Conservation (phyloP, 2,888 invertebrate genomes). For the Coenonympha glycerion region DNA sequence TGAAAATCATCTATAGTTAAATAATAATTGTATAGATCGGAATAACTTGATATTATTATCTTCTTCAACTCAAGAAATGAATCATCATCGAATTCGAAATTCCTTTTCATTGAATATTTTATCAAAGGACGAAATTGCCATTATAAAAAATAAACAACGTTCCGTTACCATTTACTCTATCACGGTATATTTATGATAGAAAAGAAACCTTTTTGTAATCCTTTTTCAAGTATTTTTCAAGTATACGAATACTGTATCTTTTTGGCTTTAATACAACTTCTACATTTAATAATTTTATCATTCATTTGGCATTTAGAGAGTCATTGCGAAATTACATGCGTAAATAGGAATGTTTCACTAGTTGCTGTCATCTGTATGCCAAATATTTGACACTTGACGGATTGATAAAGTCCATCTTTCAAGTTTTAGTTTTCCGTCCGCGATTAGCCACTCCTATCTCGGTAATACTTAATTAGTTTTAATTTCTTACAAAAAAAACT, state of each 20-base stretch:
- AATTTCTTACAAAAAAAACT: slow-evolving; percentile 40
- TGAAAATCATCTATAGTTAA: no score
- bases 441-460: slow-evolving; percentile 67
- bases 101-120: slow-evolving; percentile 36
- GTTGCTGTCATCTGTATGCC: slow-evolving; percentile 22
- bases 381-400: slow-evolving; percentile 25
- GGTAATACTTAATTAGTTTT: slow-evolving; percentile 44
- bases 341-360: slow-evolving; percentile 4
- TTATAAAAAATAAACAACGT: slow-evolving; percentile 24
- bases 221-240: background rate
- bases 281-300: no score
- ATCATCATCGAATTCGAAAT: slow-evolving; percentile 52
- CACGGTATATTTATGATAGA: background rate
- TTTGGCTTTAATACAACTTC: no score
- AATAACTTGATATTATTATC: slow-evolving; percentile 12
- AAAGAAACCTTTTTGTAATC: background rate
- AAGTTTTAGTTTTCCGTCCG: slow-evolving; percentile 59
- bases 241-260: no score
- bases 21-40: slow-evolving; percentile 1
- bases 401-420: slow-evolving; percentile 30
- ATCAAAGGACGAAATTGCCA: slow-evolving; percentile 33
- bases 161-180: slow-evolving; percentile 17
- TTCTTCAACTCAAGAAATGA: slow-evolving; percentile 36
- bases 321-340: background rate
- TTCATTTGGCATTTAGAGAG: background rate